A percentile compares a stretch with the other conserved stretches of the same genome.
Conservation (phyloP, 2,113 vertebrate genomes). For the Bostrychus sinensis region DNA sequence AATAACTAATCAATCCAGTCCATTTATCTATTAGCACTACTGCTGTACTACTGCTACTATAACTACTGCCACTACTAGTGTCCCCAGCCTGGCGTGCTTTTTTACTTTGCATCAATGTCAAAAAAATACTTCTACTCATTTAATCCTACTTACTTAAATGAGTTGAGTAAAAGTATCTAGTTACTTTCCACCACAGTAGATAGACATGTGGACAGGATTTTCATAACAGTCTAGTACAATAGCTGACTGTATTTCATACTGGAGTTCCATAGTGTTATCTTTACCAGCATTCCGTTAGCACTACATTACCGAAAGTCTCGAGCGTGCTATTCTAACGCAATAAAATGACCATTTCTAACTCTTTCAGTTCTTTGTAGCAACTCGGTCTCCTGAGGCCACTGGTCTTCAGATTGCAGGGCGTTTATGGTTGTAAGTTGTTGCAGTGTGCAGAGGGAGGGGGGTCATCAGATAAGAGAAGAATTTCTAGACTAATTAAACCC, state of each 20-base stretch:
- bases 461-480: slow-evolving; percentile 82
- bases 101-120: too few relatives aligned
- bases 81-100: too few relatives aligned
- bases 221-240: slow-evolving; percentile 40
- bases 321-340: slow-evolving; percentile 76
- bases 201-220: slow-evolving; percentile 1
- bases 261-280: slow-evolving; percentile 65
- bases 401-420: slow-evolving; percentile 81
- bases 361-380: slow-evolving; percentile 80
- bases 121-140: too few relatives aligned
- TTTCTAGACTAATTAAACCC: slow-evolving; percentile 85
- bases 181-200: too few relatives aligned
- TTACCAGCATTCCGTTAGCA: slow-evolving; percentile 71
- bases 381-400: slow-evolving; percentile 80
- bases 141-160: too few relatives aligned
- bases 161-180: too few relatives aligned
- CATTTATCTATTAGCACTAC: too few relatives aligned
- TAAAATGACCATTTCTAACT: slow-evolving; percentile 82
- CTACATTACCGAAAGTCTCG: slow-evolving; percentile 78
- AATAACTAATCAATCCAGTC: too few relatives aligned
- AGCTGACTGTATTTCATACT: slow-evolving; percentile 57
- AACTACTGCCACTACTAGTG: too few relatives aligned
- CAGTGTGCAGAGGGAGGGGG: slow-evolving; percentile 70
- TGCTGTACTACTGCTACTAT: too few relatives aligned
- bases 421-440: slow-evolving; percentile 80